Evolutionary conservation across 2,888 invertebrate genomes (phyloP).

Genomic region (Ichneumon xanthorius): DNA sequence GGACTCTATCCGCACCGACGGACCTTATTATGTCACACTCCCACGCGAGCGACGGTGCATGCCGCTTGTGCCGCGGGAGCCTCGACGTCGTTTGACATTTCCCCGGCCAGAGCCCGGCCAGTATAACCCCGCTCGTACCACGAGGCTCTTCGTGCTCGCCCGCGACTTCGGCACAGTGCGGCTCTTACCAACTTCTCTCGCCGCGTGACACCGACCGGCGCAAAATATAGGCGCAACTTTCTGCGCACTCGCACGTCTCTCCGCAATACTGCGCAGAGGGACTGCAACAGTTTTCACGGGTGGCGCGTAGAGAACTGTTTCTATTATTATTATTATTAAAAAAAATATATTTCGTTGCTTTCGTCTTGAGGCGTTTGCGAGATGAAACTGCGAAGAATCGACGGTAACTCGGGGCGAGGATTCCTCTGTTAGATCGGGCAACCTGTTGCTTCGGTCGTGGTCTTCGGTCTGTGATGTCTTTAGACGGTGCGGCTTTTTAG

Average conservation of each 20-base stretch:
- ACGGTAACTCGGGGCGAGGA: background rate
- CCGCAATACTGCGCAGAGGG: background rate
- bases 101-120: constrained; percentile 71
- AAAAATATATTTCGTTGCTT: background rate
- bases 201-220: background rate
- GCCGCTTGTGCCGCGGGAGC: constrained; percentile 74
- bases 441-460: background rate
- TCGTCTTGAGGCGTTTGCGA: too few species aligned
- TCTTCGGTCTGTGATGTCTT: background rate
- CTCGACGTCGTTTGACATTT: constrained; percentile 78
- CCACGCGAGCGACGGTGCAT: constrained; percentile 81
- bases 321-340: background rate
- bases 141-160: constrained; percentile 36
- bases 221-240: background rate
- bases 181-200: too few species aligned
- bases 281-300: background rate
- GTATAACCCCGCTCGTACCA: constrained; percentile 55
- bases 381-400: constrained; percentile 9
- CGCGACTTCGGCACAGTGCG: constrained; percentile 15
- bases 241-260: background rate
- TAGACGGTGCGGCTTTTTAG: background rate
- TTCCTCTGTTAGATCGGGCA: background rate
- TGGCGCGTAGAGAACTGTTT: background rate
- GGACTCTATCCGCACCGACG: constrained; percentile 63
- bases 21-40: constrained; percentile 82